phyloP scores from a whole-genome alignment of 2,888 invertebrate genomes.

The Amphipoea oculea region DNA sequence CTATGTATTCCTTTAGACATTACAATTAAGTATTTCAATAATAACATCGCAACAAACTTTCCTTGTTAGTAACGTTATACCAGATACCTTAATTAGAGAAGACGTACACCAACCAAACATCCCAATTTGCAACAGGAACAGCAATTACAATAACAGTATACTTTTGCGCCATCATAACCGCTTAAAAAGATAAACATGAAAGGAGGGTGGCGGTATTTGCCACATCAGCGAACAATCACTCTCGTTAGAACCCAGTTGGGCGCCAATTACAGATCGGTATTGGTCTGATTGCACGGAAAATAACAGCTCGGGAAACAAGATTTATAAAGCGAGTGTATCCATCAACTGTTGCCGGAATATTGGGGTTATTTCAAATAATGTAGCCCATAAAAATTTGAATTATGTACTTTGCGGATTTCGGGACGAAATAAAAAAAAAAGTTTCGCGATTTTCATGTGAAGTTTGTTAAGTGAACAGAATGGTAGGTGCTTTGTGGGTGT shows the following conservation, averaged over 20 bases:
- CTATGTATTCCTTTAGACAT: not conserved
- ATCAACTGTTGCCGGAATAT: slow-evolving; percentile 57
- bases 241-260: slow-evolving; percentile 84
- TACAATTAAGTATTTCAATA: not conserved
- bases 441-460: slow-evolving; percentile 18
- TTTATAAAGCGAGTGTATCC: slow-evolving; percentile 70
- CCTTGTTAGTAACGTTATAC: not conserved
- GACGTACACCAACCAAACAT: slow-evolving; percentile 15
- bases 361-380: slow-evolving; percentile 51
- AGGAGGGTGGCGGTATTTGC: slow-evolving; percentile 71
- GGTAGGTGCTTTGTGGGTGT: slow-evolving; percentile 16
- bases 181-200: slow-evolving; percentile 65
- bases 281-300: slow-evolving; percentile 83
- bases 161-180: slow-evolving; percentile 46
- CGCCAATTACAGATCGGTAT: slow-evolving; percentile 84
- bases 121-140: slow-evolving; percentile 30
- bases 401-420: slow-evolving; percentile 23
- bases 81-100: slow-evolving; percentile 9
- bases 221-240: slow-evolving; percentile 82
- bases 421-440: slow-evolving; percentile 31
- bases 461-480: slow-evolving; percentile 26
- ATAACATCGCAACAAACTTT: not conserved
- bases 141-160: slow-evolving; percentile 34
- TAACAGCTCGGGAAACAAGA: slow-evolving; percentile 73
- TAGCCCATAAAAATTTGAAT: slow-evolving; percentile 47